Conservation (phyloP, 2,888 invertebrate genomes). For the Subacronicta megacephala region DNA sequence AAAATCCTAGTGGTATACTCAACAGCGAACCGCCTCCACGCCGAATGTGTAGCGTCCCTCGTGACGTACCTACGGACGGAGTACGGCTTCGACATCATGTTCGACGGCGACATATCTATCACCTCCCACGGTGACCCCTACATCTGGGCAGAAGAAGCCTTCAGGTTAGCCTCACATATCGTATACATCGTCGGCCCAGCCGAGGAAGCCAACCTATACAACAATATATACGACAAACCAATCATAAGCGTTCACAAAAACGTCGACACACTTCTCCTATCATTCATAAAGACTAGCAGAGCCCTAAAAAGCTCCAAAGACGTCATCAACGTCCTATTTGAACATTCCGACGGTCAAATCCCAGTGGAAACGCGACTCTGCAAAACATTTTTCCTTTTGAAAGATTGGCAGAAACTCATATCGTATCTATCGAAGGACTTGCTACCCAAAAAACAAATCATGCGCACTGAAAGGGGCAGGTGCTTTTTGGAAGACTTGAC, state of each 20-base stretch:
- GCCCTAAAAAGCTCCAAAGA: constrained; percentile 67
- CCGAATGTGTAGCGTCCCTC: constrained; percentile 79
- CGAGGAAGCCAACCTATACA: constrained; percentile 71
- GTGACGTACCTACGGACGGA: constrained; percentile 77
- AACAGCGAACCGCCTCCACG: constrained; percentile 76
- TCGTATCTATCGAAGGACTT: constrained; percentile 80
- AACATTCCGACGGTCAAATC: constrained; percentile 76
- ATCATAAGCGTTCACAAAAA: constrained; percentile 75
- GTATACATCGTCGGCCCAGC: constrained; percentile 80
- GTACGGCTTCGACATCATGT: constrained; percentile 80
- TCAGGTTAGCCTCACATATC: constrained; percentile 73
- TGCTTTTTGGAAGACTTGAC: constrained; percentile 80
- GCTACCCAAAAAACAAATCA: constrained; percentile 77
- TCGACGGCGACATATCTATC: constrained; percentile 76
- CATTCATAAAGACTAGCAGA: constrained; percentile 68
- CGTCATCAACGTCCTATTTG: constrained; percentile 78
- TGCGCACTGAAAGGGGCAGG: constrained; percentile 79
- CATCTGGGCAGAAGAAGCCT: constrained; percentile 80
- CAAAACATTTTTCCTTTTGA: constrained; percentile 72
- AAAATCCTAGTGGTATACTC: constrained; percentile 82
- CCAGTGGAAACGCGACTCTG: constrained; percentile 76
- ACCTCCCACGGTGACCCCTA: constrained; percentile 79
- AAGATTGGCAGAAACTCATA: constrained; percentile 83
- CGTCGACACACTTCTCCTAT: constrained; percentile 73
- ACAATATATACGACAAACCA: constrained; percentile 82